Conservation (phyloP, 1,140 invertebrate genomes). For the Fopius arisanus region DNA sequence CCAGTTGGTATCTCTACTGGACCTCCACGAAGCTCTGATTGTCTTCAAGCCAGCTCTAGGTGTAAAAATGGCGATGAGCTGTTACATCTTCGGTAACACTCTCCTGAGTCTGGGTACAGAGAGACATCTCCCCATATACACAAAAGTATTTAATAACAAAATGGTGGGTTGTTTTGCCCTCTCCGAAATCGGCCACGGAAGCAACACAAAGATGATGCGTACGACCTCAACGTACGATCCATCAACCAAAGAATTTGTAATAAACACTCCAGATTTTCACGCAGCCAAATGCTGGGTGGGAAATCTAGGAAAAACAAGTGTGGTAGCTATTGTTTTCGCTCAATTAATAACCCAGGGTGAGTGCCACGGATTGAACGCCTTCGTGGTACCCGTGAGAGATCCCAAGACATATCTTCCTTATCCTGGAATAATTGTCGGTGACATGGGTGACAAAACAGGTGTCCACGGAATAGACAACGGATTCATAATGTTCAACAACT, state of each 20-base stretch:
- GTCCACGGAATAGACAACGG: constrained; percentile 86
- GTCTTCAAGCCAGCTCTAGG: constrained; percentile 74
- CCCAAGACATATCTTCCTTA: constrained; percentile 73
- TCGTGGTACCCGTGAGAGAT: constrained; percentile 82
- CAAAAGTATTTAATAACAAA: constrained; percentile 78
- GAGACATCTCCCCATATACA: constrained; percentile 78
- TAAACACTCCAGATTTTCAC: constrained; percentile 85
- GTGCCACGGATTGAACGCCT: constrained; percentile 82
- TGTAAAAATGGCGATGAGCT: constrained; percentile 77
- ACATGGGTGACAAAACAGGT: constrained; percentile 85
- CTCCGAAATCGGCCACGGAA: constrained; percentile 89
- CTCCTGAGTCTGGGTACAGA: constrained; percentile 81
- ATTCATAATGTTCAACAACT: constrained; percentile 71
- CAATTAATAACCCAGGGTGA: constrained; percentile 80
- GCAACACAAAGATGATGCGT: constrained; percentile 83
- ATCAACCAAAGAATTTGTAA: constrained; percentile 77
- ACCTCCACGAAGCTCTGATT: constrained; percentile 74
- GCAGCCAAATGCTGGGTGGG: constrained; percentile 88
- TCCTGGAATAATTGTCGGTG: constrained; percentile 80
- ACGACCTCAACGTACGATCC: constrained; percentile 84
- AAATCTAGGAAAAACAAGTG: constrained; percentile 80
- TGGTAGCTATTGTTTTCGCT: constrained; percentile 89
- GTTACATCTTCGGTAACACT: constrained; percentile 77
- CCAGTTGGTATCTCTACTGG: constrained; percentile 74
- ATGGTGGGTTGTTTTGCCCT: constrained; percentile 81